Base-by-base conservation (phyloP, 2,888 invertebrate species). In the Agrochola macilenta region DNA sequence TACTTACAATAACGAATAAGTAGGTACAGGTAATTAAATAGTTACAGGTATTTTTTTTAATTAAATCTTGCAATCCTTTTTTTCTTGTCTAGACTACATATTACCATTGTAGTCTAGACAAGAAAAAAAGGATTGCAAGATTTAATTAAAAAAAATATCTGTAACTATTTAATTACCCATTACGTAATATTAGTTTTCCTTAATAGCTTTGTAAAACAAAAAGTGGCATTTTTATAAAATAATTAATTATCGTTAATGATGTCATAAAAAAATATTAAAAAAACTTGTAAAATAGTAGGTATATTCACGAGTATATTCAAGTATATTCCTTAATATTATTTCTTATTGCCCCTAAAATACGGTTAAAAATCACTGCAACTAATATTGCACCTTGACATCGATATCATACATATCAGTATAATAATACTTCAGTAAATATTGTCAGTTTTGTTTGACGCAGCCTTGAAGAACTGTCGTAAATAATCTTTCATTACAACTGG, bases 401-500 rank as follows among this genome's bases (percentile, higher is more conserved):
- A 93, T 94, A 91, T 91, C 91, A 76, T 81, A 90, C 88, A 87
- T 85, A 90, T 88, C 89, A 88, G 86, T 88, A 88, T 70, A 83
- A 78, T 91, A 91, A 92, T 90, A 82, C 92, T 89, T 88, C 78
- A 79, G 90, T 89, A 93, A 93, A 94, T 91, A 93, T 89, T 90
- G 91, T 92, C 88, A 86, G 83, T 86, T 91, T 89, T 86, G 88
- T 90, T 89, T 87, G 89, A 91, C 79, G 69, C 77, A 90, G 71
- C 92, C 93, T 94, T 94, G 92, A 88, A 86, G 79, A 85, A 89
- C 89, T 90, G 91, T 91, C 90, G 90, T 90, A 89, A 82, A 86
- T 85, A 87, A 88, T 87, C 80, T 88, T 78, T 63, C 79, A 81
- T 82, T 82, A 72, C 65, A 74, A 66, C 77, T 30, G 65, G 79